A percentile compares a stretch with the other conserved stretches of the same genome.
Conservation (phyloP, 2,888 invertebrate species). For the Sympetrum striolatum region DNA sequence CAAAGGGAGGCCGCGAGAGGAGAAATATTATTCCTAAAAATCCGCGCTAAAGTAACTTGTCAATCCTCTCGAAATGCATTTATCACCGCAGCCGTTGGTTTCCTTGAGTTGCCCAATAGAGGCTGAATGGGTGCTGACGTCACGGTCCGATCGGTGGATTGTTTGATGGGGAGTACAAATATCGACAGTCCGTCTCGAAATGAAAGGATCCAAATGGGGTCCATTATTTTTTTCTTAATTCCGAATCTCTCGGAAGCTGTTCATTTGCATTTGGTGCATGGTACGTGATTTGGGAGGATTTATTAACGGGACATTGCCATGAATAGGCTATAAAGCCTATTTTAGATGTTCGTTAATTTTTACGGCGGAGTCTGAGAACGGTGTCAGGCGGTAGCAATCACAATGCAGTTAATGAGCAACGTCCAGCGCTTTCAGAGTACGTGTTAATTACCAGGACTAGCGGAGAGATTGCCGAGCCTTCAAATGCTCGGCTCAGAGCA, state of each 20-base stretch:
- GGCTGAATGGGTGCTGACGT: not conserved
- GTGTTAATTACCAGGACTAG: too few relatives aligned
- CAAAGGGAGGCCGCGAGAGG: not conserved
- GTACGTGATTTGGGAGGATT: too few relatives aligned
- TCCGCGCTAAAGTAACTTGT: not conserved
- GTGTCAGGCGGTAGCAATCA: too few relatives aligned
- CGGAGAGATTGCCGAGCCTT: too few relatives aligned
- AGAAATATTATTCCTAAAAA: not conserved
- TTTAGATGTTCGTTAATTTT: not conserved
- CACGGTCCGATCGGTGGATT: not conserved
- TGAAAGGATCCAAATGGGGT: not conserved
- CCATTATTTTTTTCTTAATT: too few relatives aligned
- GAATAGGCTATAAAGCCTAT: not conserved
- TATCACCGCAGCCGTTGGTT: not conserved
- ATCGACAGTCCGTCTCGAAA: not conserved
- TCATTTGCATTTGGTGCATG: too few relatives aligned
- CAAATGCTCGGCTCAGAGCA: too few relatives aligned
- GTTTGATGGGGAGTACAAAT: not conserved
- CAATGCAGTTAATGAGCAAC: too few relatives aligned
- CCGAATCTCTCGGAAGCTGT: too few relatives aligned
- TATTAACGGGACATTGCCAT: too few relatives aligned
- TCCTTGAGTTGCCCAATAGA: not conserved
- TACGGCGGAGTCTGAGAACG: not conserved
- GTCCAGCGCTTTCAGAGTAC: too few relatives aligned
- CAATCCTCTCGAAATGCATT: not conserved